These are phyloP conservation scores for Hycleus phaleratus DNA, from an alignment of 1,140 invertebrate genomes.

Conservation along the genomic window DNA sequence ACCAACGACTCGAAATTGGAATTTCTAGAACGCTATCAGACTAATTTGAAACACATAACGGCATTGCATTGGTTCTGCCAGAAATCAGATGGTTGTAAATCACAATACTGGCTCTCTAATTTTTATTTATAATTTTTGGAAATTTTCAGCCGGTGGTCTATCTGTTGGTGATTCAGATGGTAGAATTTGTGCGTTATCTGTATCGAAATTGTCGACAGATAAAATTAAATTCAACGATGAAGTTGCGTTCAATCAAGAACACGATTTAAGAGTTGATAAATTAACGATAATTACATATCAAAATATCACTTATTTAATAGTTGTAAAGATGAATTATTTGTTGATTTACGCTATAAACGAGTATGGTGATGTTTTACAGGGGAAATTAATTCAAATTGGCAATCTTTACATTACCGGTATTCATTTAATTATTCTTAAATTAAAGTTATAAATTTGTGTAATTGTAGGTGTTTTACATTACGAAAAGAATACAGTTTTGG, in stretches of 20 bases:
- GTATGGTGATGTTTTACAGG: not conserved
- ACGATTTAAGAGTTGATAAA: constrained; percentile 11
- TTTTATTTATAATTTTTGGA: too few relatives aligned
- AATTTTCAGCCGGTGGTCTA: constrained; percentile 2
- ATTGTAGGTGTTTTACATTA: constrained; percentile 7
- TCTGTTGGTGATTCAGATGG: constrained; percentile 11
- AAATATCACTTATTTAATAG: constrained; percentile 4
- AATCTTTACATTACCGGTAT: constrained; percentile 17
- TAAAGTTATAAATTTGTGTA: not conserved
- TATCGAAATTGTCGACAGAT: constrained; percentile 6
- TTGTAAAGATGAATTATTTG: constrained; percentile 6
- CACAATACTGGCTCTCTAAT: too few relatives aligned
- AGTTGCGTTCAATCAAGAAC: constrained; percentile 2
- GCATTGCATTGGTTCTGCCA: constrained; percentile 7
- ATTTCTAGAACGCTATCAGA: constrained; percentile 7
- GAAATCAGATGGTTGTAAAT: constrained; percentile 2
- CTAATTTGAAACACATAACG: constrained; percentile 7
- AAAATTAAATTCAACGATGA: constrained; percentile 6
- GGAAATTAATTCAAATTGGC: constrained; percentile 6
- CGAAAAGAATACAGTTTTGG: constrained; percentile 1
- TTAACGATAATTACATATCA: constrained; percentile 4
- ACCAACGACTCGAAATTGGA: not conserved
- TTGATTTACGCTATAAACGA: constrained; percentile 6
- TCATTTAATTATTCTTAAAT: not conserved
- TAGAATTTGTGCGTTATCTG: not conserved